These are phyloP conservation scores for Horisme vitalbata DNA, from an alignment of 2,888 invertebrate genomes.

Conservation along the genomic window DNA sequence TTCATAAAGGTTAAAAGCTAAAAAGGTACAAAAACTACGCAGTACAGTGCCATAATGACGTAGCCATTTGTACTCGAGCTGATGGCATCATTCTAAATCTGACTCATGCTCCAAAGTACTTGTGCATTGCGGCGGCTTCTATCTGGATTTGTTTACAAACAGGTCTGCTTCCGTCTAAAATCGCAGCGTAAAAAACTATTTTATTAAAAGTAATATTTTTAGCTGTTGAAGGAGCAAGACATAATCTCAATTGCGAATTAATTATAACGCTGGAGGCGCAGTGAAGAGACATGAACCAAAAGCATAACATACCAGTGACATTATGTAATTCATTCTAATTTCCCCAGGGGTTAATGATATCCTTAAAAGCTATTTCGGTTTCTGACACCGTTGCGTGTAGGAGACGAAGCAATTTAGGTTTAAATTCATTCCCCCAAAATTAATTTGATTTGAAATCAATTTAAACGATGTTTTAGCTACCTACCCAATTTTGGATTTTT, in stretches of 20 bases:
- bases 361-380: constrained; percentile 63
- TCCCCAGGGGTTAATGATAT: constrained; percentile 70
- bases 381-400: constrained; percentile 44
- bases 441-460: constrained; percentile 39
- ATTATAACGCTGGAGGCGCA: too few species aligned
- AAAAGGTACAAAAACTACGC: constrained; percentile 41
- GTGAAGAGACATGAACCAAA: constrained; percentile 24
- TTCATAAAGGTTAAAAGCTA: constrained; percentile 31
- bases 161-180: constrained; percentile 28
- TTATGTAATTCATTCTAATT: constrained; percentile 70
- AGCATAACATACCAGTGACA: constrained; percentile 42
- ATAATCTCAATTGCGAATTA: constrained; percentile 4
- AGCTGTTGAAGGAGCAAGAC: too few species aligned
- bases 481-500: constrained; percentile 1
- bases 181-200: constrained; percentile 14
- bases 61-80: constrained; percentile 42
- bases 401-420: constrained; percentile 40
- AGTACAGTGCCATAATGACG: constrained; percentile 37
- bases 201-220: too few species aligned
- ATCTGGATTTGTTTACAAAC: constrained; percentile 64
- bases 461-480: too few species aligned
- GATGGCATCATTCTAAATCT: constrained; percentile 63
- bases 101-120: constrained; percentile 47
- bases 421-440: constrained; percentile 38
- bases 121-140: constrained; percentile 38